These are phyloP conservation scores for Lordiphosa clarofinis DNA, from an alignment of 1,140 invertebrate species.

Conservation along the genomic window DNA sequence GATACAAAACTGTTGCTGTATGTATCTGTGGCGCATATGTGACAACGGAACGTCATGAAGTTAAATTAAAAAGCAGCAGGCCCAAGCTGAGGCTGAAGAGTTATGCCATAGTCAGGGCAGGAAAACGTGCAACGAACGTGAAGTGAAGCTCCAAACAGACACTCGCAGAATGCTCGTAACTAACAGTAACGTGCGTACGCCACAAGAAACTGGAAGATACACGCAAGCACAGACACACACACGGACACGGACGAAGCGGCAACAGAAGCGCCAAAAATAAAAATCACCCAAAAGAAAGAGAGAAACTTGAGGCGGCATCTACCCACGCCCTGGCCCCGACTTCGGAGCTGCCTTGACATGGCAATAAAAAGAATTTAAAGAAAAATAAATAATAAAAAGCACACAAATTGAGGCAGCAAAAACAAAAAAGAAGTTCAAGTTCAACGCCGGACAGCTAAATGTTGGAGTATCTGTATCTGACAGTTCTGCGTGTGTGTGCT, in stretches of 20 bases:
- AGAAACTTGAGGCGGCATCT: constrained; percentile 15
- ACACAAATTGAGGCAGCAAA: constrained; percentile 50
- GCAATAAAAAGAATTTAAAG: constrained; percentile 72
- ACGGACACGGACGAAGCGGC: not conserved
- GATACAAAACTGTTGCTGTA: constrained; percentile 51
- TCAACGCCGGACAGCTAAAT: constrained; percentile 53
- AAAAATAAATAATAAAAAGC: constrained; percentile 65
- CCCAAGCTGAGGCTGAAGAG: constrained; percentile 37
- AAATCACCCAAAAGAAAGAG: constrained; percentile 6
- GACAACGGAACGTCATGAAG: constrained; percentile 41
- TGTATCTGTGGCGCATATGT: constrained; percentile 51
- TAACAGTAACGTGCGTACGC: constrained; percentile 76
- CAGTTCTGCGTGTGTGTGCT: constrained; percentile 30
- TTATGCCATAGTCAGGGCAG: constrained; percentile 35
- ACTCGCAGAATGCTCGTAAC: constrained; percentile 43
- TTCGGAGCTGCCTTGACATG: constrained; percentile 53
- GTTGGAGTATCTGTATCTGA: constrained; percentile 25
- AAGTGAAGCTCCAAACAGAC: constrained; percentile 18
- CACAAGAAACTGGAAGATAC: constrained; percentile 32
- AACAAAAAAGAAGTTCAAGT: constrained; percentile 67
- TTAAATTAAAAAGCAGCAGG: constrained; percentile 72
- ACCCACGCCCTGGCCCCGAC: constrained; percentile 5
- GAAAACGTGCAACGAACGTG: constrained; percentile 53
- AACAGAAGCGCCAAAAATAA: constrained; percentile 66
- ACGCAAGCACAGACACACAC: constrained; percentile 9